A percentile compares a stretch with the other conserved stretches of the same genome.
Conservation (phyloP, 35 echinoderm and acorn worm species). For the Eucidaris tribuloides region DNA sequence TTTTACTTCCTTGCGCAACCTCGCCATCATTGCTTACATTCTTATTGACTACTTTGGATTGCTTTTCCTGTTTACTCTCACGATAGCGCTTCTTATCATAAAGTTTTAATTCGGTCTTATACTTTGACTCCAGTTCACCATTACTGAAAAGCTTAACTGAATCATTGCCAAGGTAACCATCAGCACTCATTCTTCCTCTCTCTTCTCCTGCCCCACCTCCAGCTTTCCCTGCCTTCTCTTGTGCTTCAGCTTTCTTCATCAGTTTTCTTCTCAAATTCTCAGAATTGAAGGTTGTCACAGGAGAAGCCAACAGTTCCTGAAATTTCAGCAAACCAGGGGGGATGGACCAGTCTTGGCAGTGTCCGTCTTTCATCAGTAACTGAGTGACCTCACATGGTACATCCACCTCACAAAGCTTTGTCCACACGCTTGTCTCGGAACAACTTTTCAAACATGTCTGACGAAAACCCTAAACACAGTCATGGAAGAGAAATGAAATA, state of each 20-base stretch:
- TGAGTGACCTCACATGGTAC: neutral
- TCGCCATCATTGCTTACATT: too few species aligned
- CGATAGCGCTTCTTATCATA: too few species aligned
- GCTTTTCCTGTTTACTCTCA: too few species aligned
- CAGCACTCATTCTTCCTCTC: too few species aligned
- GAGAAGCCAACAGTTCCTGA: neutral
- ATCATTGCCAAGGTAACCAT: too few species aligned
- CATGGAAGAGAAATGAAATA: neutral
- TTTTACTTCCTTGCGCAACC: neutral
- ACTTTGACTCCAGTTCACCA: too few species aligned
- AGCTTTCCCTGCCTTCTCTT: neutral
- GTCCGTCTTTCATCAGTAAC: neutral
- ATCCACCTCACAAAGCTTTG: slow-evolving; percentile 50
- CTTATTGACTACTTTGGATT: too few species aligned
- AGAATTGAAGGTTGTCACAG: slow-evolving; percentile 6
- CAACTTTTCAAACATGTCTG: slow-evolving; percentile 43
- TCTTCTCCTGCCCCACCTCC: neutral
- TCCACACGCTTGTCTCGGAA: slow-evolving; percentile 46
- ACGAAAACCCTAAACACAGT: slow-evolving; percentile 23
- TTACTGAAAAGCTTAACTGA: too few species aligned
- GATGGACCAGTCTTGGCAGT: neutral
- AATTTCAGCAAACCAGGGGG: neutral
- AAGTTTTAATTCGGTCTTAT: too few species aligned
- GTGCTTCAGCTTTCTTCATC: neutral
- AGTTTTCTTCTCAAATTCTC: slow-evolving; percentile 14